Conservation (phyloP, 2,113 vertebrate genomes). For the Leuciscus idus region DNA sequence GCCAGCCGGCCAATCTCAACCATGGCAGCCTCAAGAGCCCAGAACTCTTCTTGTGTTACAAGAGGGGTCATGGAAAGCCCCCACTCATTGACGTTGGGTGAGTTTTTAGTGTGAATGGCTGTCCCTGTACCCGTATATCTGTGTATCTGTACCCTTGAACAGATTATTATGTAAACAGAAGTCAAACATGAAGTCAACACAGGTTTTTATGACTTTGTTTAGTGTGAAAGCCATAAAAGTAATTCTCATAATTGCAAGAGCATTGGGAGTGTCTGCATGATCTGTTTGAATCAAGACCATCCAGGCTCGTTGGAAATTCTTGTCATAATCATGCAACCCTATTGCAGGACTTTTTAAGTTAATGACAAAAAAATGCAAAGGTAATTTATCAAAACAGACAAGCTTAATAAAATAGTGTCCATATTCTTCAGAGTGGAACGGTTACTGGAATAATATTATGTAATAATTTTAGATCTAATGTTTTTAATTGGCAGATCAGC, state of each 20-base stretch:
- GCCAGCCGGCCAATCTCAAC: slow-evolving; percentile 94
- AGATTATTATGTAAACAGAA: neutral
- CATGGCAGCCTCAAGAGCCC: slow-evolving; percentile 97
- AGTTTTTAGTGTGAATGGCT: slow-evolving; percentile 57
- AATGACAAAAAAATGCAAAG: neutral
- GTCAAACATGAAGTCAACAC: neutral
- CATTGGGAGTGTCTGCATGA: neutral
- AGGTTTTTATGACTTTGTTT: neutral
- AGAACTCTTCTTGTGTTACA: slow-evolving; percentile 95
- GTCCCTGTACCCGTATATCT: neutral
- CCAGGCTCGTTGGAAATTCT: neutral
- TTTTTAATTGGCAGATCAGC: no score
- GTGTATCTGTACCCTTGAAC: neutral
- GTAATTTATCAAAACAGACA: neutral
- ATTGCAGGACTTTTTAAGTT: neutral
- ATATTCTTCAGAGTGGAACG: no score
- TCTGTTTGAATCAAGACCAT: neutral
- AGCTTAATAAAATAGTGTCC: no score
- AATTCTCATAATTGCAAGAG: neutral
- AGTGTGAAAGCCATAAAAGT: neutral
- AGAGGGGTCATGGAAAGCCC: slow-evolving; percentile 86
- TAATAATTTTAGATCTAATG: no score
- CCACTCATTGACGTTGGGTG: slow-evolving; percentile 94
- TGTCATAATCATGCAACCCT: neutral
- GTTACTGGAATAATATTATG: no score